Base-by-base conservation (phyloP, 2,888 invertebrate species). In the Lasioglossum figueresi region DNA sequence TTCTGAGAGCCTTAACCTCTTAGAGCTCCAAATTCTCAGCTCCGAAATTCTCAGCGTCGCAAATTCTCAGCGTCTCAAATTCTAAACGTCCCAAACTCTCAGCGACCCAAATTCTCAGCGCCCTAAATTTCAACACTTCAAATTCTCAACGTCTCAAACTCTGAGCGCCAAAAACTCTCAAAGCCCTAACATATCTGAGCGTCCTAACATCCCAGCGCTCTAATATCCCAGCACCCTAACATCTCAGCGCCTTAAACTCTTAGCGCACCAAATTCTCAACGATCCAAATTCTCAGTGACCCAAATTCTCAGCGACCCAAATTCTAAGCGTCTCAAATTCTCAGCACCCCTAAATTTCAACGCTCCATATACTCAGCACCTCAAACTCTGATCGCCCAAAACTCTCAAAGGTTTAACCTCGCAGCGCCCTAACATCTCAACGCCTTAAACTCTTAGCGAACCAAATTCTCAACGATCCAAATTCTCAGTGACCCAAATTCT, bases 241-340 rank as follows among this genome's bases (percentile, higher is more conserved):
- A n/a, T n/a, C n/a, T n/a, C n/a, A n/a, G n/a, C 1, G 10, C 56
- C 8, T 8, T 8, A 12, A n/a, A 56, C 0, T 63, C 59, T 27
- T 0, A 63, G 14, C 12, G 59, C 27, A 0, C 5, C 4, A 4
- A 63, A 27, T 3, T 14, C 4, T 12, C 4, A 59, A 4, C 14
- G 3, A 1, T 0, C n/a, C 12, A 12, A 59, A 31, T 4, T 63
- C 14, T 5, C 5, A 63, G 4, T 2, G 0, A 6, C 0, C 31
- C 1, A 0, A 63, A 5, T 0, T 31, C 31, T 31, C 31, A 56
- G 56, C 19, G 5, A 5, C 2, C 23, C 2, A 1, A 23, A 52
- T 5, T 59, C 59, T 63, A 0, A 16, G 63, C 23, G 8, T 6
- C n/a, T n/a, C n/a, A n/a, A n/a, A n/a, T n/a, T n/a, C n/a, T n/a